Conservation (phyloP, 2,113 vertebrate species). For the Oreotrochilus melanogaster region DNA sequence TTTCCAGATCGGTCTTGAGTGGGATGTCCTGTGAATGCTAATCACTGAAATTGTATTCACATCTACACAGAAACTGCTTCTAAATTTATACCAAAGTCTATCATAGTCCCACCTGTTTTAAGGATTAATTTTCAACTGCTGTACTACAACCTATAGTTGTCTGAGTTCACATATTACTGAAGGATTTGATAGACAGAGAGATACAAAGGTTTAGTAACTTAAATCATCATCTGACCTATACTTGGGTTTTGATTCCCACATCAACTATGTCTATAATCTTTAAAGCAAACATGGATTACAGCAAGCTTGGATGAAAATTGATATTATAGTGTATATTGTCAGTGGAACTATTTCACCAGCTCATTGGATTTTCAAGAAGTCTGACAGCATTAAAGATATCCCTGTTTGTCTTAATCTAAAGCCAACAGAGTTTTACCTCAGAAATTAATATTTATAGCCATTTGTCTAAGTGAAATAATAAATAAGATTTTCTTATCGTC, state of each 20-base stretch:
- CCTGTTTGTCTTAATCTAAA: slow-evolving; percentile 25
- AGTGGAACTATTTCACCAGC: slow-evolving; percentile 26
- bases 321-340: slow-evolving; percentile 18
- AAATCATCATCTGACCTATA: slow-evolving; percentile 57
- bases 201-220: slow-evolving; percentile 48
- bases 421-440: slow-evolving; percentile 1
- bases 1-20: slow-evolving; percentile 8
- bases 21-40: slow-evolving; percentile 25
- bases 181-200: slow-evolving; percentile 34
- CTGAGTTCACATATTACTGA: slow-evolving; percentile 47
- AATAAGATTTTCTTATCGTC: not conserved
- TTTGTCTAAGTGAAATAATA: not conserved
- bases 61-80: not conserved
- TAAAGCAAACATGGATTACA: slow-evolving; percentile 64
- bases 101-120: slow-evolving; percentile 16
- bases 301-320: slow-evolving; percentile 46
- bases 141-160: slow-evolving; percentile 6
- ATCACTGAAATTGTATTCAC: slow-evolving; percentile 4
- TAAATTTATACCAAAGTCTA: slow-evolving; percentile 12
- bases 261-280: slow-evolving; percentile 59
- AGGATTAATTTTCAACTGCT: slow-evolving; percentile 52
- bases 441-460: slow-evolving; percentile 23
- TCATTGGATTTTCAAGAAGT: slow-evolving; percentile 33
- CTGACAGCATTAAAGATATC: not conserved
- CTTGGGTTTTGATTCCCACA: slow-evolving; percentile 48